These are phyloP conservation scores for Euzophera pinguis DNA, from an alignment of 2,888 invertebrate species.

Conservation along the genomic window DNA sequence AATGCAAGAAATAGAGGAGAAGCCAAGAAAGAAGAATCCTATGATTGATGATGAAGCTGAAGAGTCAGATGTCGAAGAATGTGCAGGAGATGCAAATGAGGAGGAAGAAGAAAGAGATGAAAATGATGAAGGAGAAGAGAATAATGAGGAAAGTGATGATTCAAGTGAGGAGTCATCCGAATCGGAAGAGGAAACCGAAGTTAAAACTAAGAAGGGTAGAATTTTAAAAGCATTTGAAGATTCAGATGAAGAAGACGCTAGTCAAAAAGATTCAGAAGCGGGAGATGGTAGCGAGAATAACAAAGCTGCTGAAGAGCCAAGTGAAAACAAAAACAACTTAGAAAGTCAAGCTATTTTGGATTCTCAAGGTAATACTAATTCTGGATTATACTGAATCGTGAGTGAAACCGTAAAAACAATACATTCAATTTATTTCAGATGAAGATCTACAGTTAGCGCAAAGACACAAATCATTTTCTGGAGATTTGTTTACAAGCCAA, in stretches of 20 bases:
- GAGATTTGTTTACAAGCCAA: constrained; percentile 57
- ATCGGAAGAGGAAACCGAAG: constrained; percentile 46
- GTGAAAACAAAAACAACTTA: background rate
- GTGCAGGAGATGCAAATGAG: constrained; percentile 27
- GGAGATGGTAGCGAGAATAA: background rate
- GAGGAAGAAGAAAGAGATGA: constrained; percentile 23
- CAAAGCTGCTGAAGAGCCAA: constrained; percentile 9
- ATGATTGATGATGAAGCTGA: constrained; percentile 75
- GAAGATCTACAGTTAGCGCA: constrained; percentile 60
- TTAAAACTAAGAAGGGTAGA: constrained; percentile 54
- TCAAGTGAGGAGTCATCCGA: constrained; percentile 46
- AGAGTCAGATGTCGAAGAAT: constrained; percentile 64
- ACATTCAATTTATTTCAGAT: constrained; percentile 41
- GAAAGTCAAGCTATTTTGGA: constrained; percentile 28
- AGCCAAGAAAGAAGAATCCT: constrained; percentile 58
- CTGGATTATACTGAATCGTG: background rate
- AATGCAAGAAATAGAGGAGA: constrained; percentile 44
- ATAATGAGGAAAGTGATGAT: constrained; percentile 41
- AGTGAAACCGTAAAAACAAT: background rate
- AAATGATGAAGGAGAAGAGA: constrained; percentile 21
- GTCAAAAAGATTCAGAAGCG: background rate
- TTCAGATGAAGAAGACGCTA: constrained; percentile 60
- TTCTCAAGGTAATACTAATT: constrained; percentile 47
- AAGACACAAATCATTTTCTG: constrained; percentile 44
- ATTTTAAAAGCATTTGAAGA: constrained; percentile 73